Conservation (phyloP, 2,113 vertebrate genomes). For the Brachypodius melanocephalos region DNA sequence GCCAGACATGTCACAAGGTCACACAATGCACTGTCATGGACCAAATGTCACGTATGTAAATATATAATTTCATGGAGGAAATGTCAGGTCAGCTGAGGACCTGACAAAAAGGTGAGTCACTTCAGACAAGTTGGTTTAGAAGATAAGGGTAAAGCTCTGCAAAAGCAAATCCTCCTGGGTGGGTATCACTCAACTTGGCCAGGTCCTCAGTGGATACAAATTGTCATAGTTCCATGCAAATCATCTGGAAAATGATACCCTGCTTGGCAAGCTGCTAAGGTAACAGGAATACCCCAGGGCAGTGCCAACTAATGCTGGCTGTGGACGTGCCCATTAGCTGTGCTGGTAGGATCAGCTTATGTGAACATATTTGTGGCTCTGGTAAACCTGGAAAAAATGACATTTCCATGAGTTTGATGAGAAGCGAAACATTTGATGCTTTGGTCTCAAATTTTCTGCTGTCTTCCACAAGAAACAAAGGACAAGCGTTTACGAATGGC, state of each 20-base stretch:
- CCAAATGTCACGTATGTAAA: background rate
- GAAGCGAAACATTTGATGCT: conserved; percentile 59
- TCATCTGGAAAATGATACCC: conserved; percentile 38
- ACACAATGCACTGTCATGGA: background rate
- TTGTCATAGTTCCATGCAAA: background rate
- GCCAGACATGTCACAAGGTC: background rate
- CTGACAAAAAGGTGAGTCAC: background rate
- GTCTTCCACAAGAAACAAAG: conserved; percentile 55
- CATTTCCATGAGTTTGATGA: conserved; percentile 49
- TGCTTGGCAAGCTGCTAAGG: background rate
- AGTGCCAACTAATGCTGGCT: conserved; percentile 29
- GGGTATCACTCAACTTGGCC: background rate
- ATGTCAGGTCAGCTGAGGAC: background rate
- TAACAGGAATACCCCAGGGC: conserved; percentile 43
- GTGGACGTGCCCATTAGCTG: conserved; percentile 15
- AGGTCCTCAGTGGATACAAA: conserved; percentile 9
- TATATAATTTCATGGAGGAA: background rate
- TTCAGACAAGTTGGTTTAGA: background rate
- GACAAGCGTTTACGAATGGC: background rate
- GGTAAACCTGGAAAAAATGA: conserved; percentile 55
- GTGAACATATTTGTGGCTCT: conserved; percentile 51
- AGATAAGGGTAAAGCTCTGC: background rate
- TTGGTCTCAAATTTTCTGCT: conserved; percentile 50
- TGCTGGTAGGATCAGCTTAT: conserved; percentile 47
- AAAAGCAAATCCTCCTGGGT: background rate